A percentile compares a stretch with the other conserved stretches of the same genome.
Conservation (phyloP, 1,140 invertebrate genomes). For the Pollicipes pollicipes region DNA sequence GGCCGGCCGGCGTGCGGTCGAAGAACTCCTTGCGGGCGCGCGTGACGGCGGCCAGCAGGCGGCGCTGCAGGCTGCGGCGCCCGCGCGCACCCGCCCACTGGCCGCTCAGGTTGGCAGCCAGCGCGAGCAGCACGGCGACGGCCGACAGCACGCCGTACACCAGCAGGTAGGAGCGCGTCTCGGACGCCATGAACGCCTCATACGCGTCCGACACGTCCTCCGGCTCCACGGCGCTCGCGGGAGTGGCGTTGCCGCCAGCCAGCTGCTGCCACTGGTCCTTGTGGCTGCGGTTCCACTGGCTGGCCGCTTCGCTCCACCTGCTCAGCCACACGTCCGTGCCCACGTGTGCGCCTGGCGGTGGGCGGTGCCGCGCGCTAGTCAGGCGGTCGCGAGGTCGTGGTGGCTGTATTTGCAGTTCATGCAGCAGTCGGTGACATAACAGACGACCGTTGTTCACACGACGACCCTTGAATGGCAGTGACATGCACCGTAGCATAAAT, state of each 20-base stretch:
- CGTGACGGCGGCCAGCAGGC: constrained; percentile 41
- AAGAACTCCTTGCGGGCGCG: constrained; percentile 46
- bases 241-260: constrained; percentile 5
- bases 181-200: background rate
- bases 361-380: constrained; percentile 22
- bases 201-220: background rate
- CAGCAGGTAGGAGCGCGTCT: constrained; percentile 31
- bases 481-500: background rate
- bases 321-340: constrained; percentile 44
- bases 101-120: constrained; percentile 32
- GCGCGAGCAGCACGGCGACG: constrained; percentile 36
- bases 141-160: constrained; percentile 37
- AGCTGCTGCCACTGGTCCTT: background rate
- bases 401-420: too few species aligned
- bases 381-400: background rate
- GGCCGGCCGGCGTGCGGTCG: constrained; percentile 35
- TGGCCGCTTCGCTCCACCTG: constrained; percentile 33
- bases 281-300: constrained; percentile 14
- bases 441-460: background rate
- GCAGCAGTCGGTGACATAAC: background rate
- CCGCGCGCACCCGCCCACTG: constrained; percentile 28
- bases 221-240: background rate
- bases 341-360: constrained; percentile 38
- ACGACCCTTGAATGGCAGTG: background rate
- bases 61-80: constrained; percentile 39